These are phyloP conservation scores for Lepidurus couesii DNA, from an alignment of 1,140 invertebrate species.

Conservation along the genomic window DNA sequence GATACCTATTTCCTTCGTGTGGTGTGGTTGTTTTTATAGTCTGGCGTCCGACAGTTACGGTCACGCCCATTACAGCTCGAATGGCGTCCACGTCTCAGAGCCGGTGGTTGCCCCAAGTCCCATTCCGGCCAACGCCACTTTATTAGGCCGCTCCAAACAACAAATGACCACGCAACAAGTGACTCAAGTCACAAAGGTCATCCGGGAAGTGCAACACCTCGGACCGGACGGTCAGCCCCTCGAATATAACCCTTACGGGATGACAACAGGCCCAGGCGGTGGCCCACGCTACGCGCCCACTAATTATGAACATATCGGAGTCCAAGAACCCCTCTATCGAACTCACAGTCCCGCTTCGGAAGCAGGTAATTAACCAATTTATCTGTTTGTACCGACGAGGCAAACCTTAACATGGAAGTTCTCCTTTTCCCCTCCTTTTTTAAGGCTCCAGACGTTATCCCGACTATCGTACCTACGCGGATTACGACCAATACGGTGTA, in stretches of 20 bases:
- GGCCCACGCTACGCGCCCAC: slow-evolving; percentile 30
- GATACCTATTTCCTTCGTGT: too few relatives aligned
- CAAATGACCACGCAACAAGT: slow-evolving; percentile 39
- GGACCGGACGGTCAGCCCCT: slow-evolving; percentile 54
- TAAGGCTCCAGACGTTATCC: slow-evolving; percentile 39
- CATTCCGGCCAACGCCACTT: slow-evolving; percentile 28
- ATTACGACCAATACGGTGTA: slow-evolving; percentile 56
- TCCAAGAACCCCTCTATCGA: slow-evolving; percentile 41
- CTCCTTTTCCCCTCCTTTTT: slow-evolving; percentile 29
- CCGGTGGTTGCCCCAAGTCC: slow-evolving; percentile 25
- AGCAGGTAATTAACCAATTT: slow-evolving; percentile 38
- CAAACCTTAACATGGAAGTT: slow-evolving; percentile 9
- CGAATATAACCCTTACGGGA: slow-evolving; percentile 40
- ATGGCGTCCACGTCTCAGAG: background rate
- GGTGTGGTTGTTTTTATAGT: background rate
- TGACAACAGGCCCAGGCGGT: slow-evolving; percentile 36
- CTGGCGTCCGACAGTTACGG: background rate
- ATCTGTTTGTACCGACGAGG: background rate
- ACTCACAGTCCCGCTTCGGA: slow-evolving; percentile 41
- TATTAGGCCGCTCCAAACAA: slow-evolving; percentile 30
- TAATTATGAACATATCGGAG: slow-evolving; percentile 33
- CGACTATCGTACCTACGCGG: slow-evolving; percentile 46
- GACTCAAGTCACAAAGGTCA: slow-evolving; percentile 60
- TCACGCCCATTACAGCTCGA: background rate
- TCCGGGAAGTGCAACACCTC: slow-evolving; percentile 59